phyloP scores from a whole-genome alignment of 1,140 invertebrate genomes.

The Bacillus rossius region DNA sequence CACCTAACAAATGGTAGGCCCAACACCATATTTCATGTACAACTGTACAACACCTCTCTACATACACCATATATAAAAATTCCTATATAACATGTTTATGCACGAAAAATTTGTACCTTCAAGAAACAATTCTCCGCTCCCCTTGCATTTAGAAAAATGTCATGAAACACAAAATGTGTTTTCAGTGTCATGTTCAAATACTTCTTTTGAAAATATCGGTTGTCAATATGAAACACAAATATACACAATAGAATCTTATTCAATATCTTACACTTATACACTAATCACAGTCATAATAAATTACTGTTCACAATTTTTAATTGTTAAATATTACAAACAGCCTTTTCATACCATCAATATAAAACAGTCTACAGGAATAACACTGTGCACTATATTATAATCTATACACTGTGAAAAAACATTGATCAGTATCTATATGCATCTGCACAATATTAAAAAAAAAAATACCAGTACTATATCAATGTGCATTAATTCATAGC shows the following conservation, averaged over 20 bases:
- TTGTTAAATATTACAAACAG: slow-evolving; percentile 5
- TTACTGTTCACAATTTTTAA: background rate
- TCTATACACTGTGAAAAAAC: too few relatives aligned
- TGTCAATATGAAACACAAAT: slow-evolving; percentile 5
- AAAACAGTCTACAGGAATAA: background rate
- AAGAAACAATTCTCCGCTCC: slow-evolving; percentile 4
- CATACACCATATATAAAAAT: slow-evolving; percentile 9
- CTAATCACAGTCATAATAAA: slow-evolving; percentile 9
- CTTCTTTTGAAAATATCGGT: too few relatives aligned
- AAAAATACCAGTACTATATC: too few relatives aligned
- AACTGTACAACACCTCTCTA: background rate
- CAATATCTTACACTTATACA: background rate
- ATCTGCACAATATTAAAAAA: too few relatives aligned
- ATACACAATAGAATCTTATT: slow-evolving; percentile 2
- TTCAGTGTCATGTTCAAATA: too few relatives aligned
- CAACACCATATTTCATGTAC: too few relatives aligned
- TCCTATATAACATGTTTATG: background rate
- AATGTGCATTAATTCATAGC: too few relatives aligned
- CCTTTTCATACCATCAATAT: slow-evolving; percentile 1
- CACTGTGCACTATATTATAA: too few relatives aligned
- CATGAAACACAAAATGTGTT: too few relatives aligned
- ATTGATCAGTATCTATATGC: too few relatives aligned
- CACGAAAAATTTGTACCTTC: slow-evolving; percentile 13
- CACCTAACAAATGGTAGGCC: too few relatives aligned
- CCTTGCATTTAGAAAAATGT: too few relatives aligned